Conservation (phyloP, 1,140 invertebrate species). For the Harpegnathos saltator region DNA sequence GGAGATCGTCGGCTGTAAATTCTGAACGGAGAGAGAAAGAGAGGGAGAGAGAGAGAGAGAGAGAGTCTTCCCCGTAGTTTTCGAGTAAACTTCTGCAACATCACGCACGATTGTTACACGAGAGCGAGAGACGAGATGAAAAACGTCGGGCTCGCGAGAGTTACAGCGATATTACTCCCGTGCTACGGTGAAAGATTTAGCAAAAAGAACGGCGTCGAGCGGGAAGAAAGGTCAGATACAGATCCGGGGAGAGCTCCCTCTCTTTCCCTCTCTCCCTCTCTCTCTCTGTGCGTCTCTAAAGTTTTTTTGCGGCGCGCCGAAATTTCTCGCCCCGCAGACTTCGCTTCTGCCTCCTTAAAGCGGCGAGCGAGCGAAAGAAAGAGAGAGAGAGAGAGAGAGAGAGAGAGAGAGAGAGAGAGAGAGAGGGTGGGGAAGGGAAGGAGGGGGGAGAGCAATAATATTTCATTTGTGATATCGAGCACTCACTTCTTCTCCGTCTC, state of each 20-base stretch:
- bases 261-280: constrained; percentile 8
- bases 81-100: constrained; percentile 5
- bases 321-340: constrained; percentile 54
- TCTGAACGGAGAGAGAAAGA: background rate
- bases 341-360: constrained; percentile 40
- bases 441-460: constrained; percentile 75
- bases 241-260: constrained; percentile 25
- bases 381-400: too few relatives aligned
- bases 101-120: constrained; percentile 25
- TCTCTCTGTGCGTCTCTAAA: constrained; percentile 37
- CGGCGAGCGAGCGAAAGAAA: too few relatives aligned
- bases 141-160: constrained; percentile 8
- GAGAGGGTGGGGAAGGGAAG: too few relatives aligned
- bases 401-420: too few relatives aligned
- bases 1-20: background rate
- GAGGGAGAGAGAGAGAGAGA: too few relatives aligned
- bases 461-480: constrained; percentile 77
- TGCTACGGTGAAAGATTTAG: constrained; percentile 41
- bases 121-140: background rate
- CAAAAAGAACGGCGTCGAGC: constrained; percentile 36
- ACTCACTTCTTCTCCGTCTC: constrained; percentile 25
- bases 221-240: constrained; percentile 37
- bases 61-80: background rate
- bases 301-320: constrained; percentile 58
- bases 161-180: constrained; percentile 5